Percentiles rank a stretch among this genome's conserved stretches.
These are phyloP conservation scores for Glyphotaelius pellucidus DNA, from an alignment of 2,888 invertebrate species.

Conservation along the genomic window DNA sequence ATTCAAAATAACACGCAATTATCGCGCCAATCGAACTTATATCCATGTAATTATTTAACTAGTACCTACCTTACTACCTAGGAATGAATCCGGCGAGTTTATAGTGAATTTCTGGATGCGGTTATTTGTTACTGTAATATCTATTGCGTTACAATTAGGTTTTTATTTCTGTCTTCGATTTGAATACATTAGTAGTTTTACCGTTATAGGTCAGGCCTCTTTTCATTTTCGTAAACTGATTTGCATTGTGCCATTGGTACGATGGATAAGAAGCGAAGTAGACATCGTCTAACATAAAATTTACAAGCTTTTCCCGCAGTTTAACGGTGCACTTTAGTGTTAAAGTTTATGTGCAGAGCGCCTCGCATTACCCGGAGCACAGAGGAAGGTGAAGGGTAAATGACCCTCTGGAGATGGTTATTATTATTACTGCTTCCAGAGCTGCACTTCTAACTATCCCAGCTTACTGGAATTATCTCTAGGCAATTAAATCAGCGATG, in stretches of 20 bases:
- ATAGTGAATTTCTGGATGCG: neutral
- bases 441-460: constrained; percentile 22
- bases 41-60: neutral
- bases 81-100: neutral
- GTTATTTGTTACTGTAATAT: neutral
- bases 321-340: neutral
- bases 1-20: constrained; percentile 13
- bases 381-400: constrained; percentile 41
- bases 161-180: neutral
- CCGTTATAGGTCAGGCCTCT: constrained; percentile 16
- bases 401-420: constrained; percentile 27
- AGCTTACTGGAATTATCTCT: neutral
- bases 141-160: neutral
- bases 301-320: neutral
- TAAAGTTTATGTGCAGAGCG: neutral
- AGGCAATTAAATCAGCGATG: neutral
- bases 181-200: neutral
- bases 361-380: neutral
- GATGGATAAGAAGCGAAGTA: neutral
- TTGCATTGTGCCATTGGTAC: neutral
- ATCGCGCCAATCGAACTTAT: neutral
- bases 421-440: constrained; percentile 1
- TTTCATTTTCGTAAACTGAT: constrained; percentile 5
- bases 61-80: neutral
- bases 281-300: neutral